Evolutionary conservation across 2,888 invertebrate genomes (phyloP).

Genomic region (Sarcophaga subvicina): DNA sequence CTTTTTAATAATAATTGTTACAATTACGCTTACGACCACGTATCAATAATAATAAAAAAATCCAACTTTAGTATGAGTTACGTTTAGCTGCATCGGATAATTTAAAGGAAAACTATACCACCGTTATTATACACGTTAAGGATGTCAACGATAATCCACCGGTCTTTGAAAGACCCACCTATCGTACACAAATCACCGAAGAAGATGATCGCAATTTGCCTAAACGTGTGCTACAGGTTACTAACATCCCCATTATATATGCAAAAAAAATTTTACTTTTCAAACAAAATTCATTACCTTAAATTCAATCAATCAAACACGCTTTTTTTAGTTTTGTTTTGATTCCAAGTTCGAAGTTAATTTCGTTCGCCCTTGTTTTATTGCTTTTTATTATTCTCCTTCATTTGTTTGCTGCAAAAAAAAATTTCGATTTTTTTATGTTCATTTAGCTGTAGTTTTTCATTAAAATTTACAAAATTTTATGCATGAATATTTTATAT

Average conservation of each 20-base stretch:
- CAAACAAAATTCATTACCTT: neutral
- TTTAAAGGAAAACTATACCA: conserved; percentile 98
- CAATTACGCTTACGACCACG: no score
- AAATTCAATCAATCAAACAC: neutral
- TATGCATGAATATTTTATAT: conserved; percentile 59
- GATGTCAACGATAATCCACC: conserved; percentile 99
- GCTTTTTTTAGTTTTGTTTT: neutral
- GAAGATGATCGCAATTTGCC: conserved; percentile 97
- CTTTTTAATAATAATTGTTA: no score
- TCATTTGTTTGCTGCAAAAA: neutral
- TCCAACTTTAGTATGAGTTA: conserved; percentile 90
- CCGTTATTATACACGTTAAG: conserved; percentile 97
- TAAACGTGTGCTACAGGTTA: conserved; percentile 94
- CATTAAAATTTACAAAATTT: conserved; percentile 15
- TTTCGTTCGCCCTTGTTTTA: neutral
- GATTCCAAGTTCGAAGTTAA: neutral
- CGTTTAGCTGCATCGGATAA: conserved; percentile 97
- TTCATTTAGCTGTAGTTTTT: conserved; percentile 42
- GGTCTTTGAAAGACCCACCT: conserved; percentile 96
- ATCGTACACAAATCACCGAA: conserved; percentile 97
- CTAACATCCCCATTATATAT: conserved; percentile 52
- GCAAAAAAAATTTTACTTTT: conserved; percentile 14
- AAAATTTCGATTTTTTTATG: neutral
- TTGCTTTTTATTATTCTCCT: neutral
- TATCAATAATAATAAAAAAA: neutral